Base-by-base conservation (phyloP, 2,888 invertebrate species). In the Pandemis corylana region DNA sequence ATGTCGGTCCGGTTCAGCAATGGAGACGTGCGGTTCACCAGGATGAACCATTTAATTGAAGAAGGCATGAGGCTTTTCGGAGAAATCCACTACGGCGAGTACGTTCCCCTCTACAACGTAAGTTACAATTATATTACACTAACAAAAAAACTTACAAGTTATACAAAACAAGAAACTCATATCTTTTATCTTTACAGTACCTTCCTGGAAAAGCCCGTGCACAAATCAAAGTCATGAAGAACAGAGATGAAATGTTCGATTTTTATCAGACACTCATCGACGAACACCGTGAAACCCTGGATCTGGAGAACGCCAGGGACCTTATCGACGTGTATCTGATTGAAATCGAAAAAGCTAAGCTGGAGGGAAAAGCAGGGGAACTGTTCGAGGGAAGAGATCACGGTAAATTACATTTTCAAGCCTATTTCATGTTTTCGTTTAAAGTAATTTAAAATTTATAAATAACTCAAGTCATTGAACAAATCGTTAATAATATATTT, bases 61-160 rank as follows among this genome's bases (percentile, higher is more conserved):
- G 98, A 98, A 91, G 98, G 98, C 46, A 98, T 98, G 96, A 95
- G 96, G 73, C 95, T 98, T 0, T 98, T 98, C 84, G 97, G 98
- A 10, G 96, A 97, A 83, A 96, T 98, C 62, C 97, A 96, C 80
- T 96, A 97, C 7, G 97, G 97, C 71, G 97, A 98, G 88, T 98
- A 98, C 85, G 96, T 98, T 78, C 98, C 98, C 5, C 95, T 97
- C 0, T 95, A 98, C 84, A 96, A 96, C 79, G 95, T 95, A 89
- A 87, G 91, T 87, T 78, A 46, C 71, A 36, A n/a, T 41, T 13
- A 36, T 28, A 15, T 10, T 61, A 67, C 3, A 49, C 20, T 41
- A 6, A 20, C 5, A 20, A 20, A 51, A 13, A 13, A 9, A 61
- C 49, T 44, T 28, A 20, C n/a, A n/a, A n/a, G 6, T 12, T 51